These are phyloP conservation scores for Spodoptera littoralis DNA, from an alignment of 2,888 invertebrate genomes.

Conservation along the genomic window DNA sequence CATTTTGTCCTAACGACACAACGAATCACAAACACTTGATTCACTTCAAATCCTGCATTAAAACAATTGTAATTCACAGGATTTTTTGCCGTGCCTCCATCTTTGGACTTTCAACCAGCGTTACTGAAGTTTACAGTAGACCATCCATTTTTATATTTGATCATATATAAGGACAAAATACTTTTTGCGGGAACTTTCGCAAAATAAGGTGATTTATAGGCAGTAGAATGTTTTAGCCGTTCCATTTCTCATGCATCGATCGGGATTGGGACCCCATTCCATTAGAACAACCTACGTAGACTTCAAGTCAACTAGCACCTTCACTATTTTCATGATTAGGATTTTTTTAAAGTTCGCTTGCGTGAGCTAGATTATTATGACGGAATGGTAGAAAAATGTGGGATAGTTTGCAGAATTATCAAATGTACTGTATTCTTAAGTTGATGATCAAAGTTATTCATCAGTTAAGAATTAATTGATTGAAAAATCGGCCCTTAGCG, in stretches of 20 bases:
- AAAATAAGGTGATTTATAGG: slow-evolving; percentile 40
- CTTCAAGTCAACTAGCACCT: too few species aligned
- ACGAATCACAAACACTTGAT: background rate
- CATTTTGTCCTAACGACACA: too few species aligned
- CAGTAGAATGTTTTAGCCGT: background rate
- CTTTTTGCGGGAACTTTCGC: slow-evolving; percentile 66
- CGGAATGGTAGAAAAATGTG: too few species aligned
- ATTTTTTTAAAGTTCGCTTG: too few species aligned
- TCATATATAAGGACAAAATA: slow-evolving; percentile 62
- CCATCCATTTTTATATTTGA: slow-evolving; percentile 65
- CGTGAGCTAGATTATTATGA: too few species aligned
- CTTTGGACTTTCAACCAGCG: slow-evolving; percentile 37
- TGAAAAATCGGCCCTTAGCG: too few species aligned
- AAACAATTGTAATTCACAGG: slow-evolving; percentile 39
- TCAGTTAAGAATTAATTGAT: too few species aligned
- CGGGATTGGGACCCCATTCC: background rate
- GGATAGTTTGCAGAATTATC: too few species aligned
- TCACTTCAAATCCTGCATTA: slow-evolving; percentile 1
- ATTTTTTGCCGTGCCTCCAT: slow-evolving; percentile 33
- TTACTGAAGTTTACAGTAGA: slow-evolving; percentile 62
- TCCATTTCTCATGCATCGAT: background rate
- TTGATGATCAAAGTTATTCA: too few species aligned
- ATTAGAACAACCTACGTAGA: too few species aligned
- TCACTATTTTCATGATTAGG: too few species aligned
- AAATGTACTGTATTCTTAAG: too few species aligned